Evolutionary conservation across 1,140 invertebrate genomes (phyloP), one percentile per base, ranked within the genome.

Genomic region (Ectropis grisescens): DNA sequence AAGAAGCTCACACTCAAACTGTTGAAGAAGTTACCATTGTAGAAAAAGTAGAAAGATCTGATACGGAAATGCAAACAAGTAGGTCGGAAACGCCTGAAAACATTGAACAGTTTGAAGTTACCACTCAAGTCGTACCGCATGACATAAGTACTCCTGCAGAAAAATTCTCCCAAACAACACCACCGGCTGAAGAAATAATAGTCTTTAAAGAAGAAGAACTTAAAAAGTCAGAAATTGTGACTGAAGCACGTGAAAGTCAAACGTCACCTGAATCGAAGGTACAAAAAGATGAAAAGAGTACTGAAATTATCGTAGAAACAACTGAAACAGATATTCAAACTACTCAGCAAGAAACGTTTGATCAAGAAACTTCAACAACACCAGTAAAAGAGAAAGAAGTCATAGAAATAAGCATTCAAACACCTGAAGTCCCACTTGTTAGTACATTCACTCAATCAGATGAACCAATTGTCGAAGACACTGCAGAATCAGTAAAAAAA

Each of bases 361-460:
- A 81, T 32, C 61, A 78, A 45, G 65, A 69, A 51, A 82, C 78
- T 9, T 66, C 62, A 27, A 83, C 67, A 11, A 58, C 74, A 29
- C 80, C 79, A 11, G 32, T 55, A 9, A 53, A 70, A 53, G 37
- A 51, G 32, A 66, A 51, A 16, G 53, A 70, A 38, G 31, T 69
- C 16, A 54, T 41, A 33, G 85, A 86, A 57, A 81, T 61, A 2
- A 78, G 84, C 36, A 83, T 82, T 27, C 85, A 86, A 58, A 85
- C 79, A 9, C 54, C 65, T 23, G 58, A 65, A 41, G 38, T 79
- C 31, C 48, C 65, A 25, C 32, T 64, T n/a, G 49, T 61, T 0
- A 64, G 56, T 45, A 44, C 47, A 13, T 67, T 37, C 12, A 81
- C 76, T 1, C 76, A 81, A 36, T 81, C 58, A n/a, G 69, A 75